These are phyloP conservation scores for Trichomalopsis sarcophagae DNA, from an alignment of 1,140 invertebrate species.

Conservation along the genomic window DNA sequence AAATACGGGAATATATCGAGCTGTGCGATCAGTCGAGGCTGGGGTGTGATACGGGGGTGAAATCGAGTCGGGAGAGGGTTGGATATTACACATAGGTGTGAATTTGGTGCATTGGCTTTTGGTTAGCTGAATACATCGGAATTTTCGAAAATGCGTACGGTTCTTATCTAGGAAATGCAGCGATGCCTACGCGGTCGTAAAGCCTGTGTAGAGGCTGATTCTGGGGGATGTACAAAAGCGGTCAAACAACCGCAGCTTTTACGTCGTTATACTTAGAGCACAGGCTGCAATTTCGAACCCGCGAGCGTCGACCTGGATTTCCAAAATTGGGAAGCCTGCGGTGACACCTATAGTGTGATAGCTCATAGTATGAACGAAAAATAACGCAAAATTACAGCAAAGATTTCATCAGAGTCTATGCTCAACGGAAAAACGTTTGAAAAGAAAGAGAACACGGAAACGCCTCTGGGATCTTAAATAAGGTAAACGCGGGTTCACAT, in stretches of 20 bases:
- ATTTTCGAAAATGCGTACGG: neutral
- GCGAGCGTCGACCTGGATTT: neutral
- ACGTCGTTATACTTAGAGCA: neutral
- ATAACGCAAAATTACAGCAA: too few relatives aligned
- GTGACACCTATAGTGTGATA: too few relatives aligned
- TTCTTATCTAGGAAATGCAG: neutral
- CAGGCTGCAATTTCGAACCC: too few relatives aligned
- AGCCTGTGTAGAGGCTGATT: neutral
- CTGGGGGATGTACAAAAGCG: neutral
- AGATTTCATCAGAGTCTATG: too few relatives aligned
- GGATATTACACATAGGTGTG: too few relatives aligned
- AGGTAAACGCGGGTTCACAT: neutral
- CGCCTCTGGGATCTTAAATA: slow-evolving; percentile 31
- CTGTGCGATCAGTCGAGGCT: neutral
- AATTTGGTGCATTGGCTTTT: too few relatives aligned
- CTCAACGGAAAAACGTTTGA: neutral
- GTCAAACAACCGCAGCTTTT: neutral
- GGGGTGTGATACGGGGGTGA: neutral
- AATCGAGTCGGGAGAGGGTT: neutral
- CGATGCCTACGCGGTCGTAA: neutral
- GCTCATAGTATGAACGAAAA: too few relatives aligned
- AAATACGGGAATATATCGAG: neutral
- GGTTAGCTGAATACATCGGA: too few relatives aligned
- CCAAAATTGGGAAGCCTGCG: neutral
- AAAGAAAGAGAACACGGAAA: neutral